phyloP scores from a whole-genome alignment of 1,140 invertebrate genomes.

The Melanaphis sacchari region DNA sequence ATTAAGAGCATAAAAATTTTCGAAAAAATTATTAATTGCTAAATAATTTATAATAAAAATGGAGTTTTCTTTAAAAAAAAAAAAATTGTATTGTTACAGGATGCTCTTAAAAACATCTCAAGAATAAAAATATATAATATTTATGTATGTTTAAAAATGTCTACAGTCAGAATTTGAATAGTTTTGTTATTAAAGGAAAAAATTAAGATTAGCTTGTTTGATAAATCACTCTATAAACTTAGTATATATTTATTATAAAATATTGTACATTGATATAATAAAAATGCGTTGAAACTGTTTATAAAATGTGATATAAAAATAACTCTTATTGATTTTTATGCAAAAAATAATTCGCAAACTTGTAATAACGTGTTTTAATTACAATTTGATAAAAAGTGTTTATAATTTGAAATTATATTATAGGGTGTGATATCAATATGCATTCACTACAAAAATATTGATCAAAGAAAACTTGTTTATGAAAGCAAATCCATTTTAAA shows the following conservation, averaged over 20 bases:
- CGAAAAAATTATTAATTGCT: too few relatives aligned
- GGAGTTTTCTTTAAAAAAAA: too few relatives aligned
- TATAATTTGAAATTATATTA: background rate
- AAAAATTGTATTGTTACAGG: too few relatives aligned
- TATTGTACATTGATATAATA: rapidly evolving
- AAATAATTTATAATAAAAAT: too few relatives aligned
- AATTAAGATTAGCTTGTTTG: too few relatives aligned
- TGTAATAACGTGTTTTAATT: background rate
- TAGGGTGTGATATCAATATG: background rate
- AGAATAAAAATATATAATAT: too few relatives aligned
- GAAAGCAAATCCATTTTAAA: background rate
- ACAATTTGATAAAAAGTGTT: background rate
- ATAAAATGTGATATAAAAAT: background rate
- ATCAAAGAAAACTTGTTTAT: background rate
- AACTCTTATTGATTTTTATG: background rate
- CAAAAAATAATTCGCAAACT: background rate
- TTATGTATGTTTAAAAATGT: too few relatives aligned
- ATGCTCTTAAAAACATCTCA: too few relatives aligned
- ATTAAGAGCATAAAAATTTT: too few relatives aligned
- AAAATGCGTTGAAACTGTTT: background rate
- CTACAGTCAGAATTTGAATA: too few relatives aligned
- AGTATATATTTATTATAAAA: background rate
- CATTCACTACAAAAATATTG: background rate
- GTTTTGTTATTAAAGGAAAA: too few relatives aligned
- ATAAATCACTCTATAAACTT: too few relatives aligned